These are phyloP conservation scores for Hippopotamyrus pictus DNA, from an alignment of 2,797 vertebrate species.

Conservation along the genomic window DNA sequence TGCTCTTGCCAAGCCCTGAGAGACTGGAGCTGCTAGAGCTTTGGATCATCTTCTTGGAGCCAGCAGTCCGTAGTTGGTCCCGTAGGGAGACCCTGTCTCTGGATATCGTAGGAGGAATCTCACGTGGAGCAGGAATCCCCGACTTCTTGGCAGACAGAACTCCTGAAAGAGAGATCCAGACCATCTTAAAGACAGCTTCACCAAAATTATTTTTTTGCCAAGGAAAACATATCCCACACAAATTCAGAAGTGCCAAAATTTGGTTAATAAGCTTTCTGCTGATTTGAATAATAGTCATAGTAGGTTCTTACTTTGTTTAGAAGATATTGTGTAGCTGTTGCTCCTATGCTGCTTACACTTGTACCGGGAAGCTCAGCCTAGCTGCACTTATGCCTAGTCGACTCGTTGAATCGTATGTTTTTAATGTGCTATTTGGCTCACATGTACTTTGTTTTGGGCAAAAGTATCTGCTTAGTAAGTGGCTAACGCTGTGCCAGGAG, in stretches of 20 bases:
- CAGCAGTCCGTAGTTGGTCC: slow-evolving; percentile 61
- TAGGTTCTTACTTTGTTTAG: not conserved
- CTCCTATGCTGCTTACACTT: not conserved
- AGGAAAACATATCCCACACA: not conserved
- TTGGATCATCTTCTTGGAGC: slow-evolving; percentile 72
- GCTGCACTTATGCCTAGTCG: not conserved
- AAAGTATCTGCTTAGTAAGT: not conserved
- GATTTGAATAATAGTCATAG: not conserved
- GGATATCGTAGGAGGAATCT: slow-evolving; percentile 65
- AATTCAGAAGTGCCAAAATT: not conserved
- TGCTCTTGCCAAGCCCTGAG: slow-evolving; percentile 72
- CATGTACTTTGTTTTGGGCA: not conserved
- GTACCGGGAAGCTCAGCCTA: not conserved
- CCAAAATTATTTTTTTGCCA: not conserved
- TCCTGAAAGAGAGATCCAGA: slow-evolving; percentile 56
- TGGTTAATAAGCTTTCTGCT: not conserved
- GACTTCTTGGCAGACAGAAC: slow-evolving; percentile 73
- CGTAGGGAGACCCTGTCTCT: slow-evolving; percentile 74
- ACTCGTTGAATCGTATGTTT: not conserved
- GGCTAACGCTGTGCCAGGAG: not conserved
- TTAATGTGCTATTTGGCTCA: not conserved
- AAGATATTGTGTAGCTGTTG: not conserved
- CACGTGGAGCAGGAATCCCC: slow-evolving; percentile 85
- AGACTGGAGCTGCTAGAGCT: slow-evolving; percentile 80
- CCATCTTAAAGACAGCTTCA: not conserved